phyloP scores from a whole-genome alignment of 2,888 invertebrate genomes.

The Hypercompe scribonia region DNA sequence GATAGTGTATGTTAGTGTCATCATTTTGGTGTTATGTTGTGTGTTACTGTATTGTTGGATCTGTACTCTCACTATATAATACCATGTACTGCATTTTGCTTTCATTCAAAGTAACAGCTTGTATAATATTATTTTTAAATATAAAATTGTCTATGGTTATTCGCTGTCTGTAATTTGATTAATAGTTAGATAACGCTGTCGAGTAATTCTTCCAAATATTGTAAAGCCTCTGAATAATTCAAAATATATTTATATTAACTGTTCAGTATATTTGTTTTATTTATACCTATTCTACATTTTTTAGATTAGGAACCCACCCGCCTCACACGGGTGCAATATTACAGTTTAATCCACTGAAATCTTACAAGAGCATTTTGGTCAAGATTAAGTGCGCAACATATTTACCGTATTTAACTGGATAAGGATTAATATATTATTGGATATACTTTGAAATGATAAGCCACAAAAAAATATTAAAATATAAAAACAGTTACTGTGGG shows the following conservation, averaged over 20 bases:
- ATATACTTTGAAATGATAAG: no score
- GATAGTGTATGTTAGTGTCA: slow-evolving; percentile 45
- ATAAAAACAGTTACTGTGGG: no score
- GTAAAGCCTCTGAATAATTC: slow-evolving; percentile 87
- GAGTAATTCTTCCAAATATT: slow-evolving; percentile 85
- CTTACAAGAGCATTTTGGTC: no score
- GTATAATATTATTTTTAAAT: slow-evolving; percentile 66
- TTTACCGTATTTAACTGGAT: no score
- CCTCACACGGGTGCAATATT: no score
- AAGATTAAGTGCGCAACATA: no score
- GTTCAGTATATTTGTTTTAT: slow-evolving; percentile 82
- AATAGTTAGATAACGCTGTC: slow-evolving; percentile 66
- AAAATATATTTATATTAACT: slow-evolving; percentile 87
- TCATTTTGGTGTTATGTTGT: slow-evolving; percentile 60
- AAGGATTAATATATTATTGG: no score
- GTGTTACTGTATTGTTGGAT: slow-evolving; percentile 51
- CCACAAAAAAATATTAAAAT: no score
- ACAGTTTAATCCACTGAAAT: no score
- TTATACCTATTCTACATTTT: slow-evolving; percentile 31
- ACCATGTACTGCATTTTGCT: slow-evolving; percentile 48
- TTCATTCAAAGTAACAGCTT: slow-evolving; percentile 63
- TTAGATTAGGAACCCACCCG: no score
- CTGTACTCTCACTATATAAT: slow-evolving; percentile 43
- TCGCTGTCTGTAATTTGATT: slow-evolving; percentile 66
- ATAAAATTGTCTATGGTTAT: slow-evolving; percentile 61